phyloP scores from a whole-genome alignment of 2,888 invertebrate genomes.

The Sinotaia quadrata region DNA sequence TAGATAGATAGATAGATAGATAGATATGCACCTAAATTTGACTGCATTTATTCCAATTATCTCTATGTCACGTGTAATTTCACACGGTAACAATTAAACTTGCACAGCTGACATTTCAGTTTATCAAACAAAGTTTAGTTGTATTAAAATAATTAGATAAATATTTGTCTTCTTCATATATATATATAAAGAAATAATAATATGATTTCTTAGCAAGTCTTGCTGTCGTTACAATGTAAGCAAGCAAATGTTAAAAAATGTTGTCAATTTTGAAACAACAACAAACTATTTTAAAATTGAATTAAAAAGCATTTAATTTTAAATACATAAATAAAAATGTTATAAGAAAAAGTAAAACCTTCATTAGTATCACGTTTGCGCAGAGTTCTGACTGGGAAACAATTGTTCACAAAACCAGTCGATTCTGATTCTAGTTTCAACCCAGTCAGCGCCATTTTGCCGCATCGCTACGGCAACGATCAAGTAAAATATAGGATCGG shows the following conservation, averaged over 20 bases:
- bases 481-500: conserved; percentile 19
- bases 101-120: no score
- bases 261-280: neutral
- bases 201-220: no score
- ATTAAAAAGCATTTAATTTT: neutral
- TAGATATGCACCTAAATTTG: no score
- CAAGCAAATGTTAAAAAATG: no score
- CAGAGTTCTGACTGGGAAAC: conserved; percentile 63
- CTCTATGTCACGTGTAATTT: no score
- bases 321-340: neutral
- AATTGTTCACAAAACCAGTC: conserved; percentile 62
- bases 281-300: neutral
- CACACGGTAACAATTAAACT: no score
- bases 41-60: no score
- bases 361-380: conserved; percentile 1
- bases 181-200: neutral
- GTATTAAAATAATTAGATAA: no score
- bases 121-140: no score
- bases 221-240: no score
- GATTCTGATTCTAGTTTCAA: conserved; percentile 64
- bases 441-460: conserved; percentile 65
- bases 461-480: conserved; percentile 61
- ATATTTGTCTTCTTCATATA: no score
- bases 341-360: neutral
- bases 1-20: no score